Evolutionary conservation across 2,888 invertebrate species (phyloP), one percentile per base, ranked within the genome.

Genomic region (Drosophila merina): DNA sequence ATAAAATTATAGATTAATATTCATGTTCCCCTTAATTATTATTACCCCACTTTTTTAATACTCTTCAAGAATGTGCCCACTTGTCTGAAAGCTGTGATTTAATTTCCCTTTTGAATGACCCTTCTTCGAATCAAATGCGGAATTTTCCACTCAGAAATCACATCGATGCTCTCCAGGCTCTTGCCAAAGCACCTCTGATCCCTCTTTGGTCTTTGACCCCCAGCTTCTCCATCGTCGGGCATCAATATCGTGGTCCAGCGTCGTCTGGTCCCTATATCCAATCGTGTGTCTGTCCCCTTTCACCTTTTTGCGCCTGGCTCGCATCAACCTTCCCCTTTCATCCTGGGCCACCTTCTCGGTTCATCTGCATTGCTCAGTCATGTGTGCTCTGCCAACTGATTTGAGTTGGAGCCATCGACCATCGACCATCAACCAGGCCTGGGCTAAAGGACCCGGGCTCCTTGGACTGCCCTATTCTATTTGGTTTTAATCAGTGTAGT

Each of bases 321-420:
- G 51, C 49, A 44, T 28, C 51, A 44, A 33, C 47, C 14, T 10
- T 6, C 12, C 33, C 30, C 49, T 38, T 12, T 33, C 42, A 28
- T 0, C 25, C 36, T 56, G 44, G 40, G 1, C 40, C 40, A 42
- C 28, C 51, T 77, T 31, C 8, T 48, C 57, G 67, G 56, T 55
- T 73, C 84, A 86, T 86, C 81, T 75, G 74, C 79, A 81, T 63
- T 87, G 87, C 77, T 79, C 87, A 87, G 77, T 82, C 77, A 82
- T 87, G 87, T 79, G 56, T 82, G 67, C 54, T 67, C 69, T 63
- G 58, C 66, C 86, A 79, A 85, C 85, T 85, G 82, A 87, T 82
- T 87, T 85, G 75, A 81, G 81, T 56, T 63, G 49, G 49, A 47
- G 38, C 70, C 52, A 36, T 54, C 49, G 31, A 48, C 14, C 2